phyloP scores from a whole-genome alignment of 1,140 invertebrate species.

The Calephelis nemesis region DNA sequence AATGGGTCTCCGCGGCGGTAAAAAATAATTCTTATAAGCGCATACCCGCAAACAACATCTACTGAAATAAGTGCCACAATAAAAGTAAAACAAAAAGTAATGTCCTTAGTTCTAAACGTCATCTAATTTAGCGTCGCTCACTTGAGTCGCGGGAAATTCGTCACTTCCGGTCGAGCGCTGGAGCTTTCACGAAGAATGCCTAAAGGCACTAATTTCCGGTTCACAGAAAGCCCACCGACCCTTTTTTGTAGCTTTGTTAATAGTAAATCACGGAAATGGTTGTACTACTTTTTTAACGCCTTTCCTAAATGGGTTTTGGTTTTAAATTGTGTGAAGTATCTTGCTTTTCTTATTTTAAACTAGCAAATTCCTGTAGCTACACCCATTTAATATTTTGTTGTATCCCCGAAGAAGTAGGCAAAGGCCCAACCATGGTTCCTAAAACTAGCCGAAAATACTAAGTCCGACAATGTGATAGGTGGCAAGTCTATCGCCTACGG shows the following conservation, averaged over 20 bases:
- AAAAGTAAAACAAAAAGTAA: constrained; percentile 14
- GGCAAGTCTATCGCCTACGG: too few species aligned
- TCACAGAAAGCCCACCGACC: constrained; percentile 30
- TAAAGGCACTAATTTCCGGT: constrained; percentile 30
- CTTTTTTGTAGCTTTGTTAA: constrained; percentile 34
- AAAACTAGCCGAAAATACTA: too few species aligned
- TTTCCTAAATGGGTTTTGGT: not conserved
- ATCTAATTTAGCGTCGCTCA: constrained; percentile 27
- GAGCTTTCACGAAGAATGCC: constrained; percentile 26
- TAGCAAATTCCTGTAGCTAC: too few species aligned
- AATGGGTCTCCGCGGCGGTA: too few species aligned
- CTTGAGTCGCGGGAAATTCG: constrained; percentile 27
- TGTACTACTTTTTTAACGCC: constrained; percentile 10
- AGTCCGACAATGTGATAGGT: too few species aligned
- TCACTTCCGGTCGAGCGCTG: constrained; percentile 23
- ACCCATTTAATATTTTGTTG: too few species aligned
- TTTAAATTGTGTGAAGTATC: not conserved
- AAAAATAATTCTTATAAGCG: too few species aligned
- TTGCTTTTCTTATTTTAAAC: not conserved
- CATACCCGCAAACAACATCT: too few species aligned
- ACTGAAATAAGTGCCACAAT: not conserved
- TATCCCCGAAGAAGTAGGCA: too few species aligned
- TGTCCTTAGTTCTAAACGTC: constrained; percentile 19
- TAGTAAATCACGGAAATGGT: constrained; percentile 14
- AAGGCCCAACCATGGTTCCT: too few species aligned